These are phyloP conservation scores for Ciconia nigra DNA, from an alignment of 2,797 vertebrate species.

Conservation along the genomic window DNA sequence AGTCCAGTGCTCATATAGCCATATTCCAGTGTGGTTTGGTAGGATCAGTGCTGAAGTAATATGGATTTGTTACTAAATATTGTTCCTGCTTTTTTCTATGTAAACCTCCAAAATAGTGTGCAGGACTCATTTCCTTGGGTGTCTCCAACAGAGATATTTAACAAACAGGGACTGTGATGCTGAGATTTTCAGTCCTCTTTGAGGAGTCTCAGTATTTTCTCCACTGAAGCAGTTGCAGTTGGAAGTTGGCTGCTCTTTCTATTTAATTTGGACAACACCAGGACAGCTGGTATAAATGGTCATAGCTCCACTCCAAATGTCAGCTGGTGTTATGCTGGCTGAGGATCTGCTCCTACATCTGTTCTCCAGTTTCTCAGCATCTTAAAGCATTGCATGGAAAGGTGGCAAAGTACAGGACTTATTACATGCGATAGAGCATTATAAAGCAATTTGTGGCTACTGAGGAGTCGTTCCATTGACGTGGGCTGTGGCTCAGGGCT, in stretches of 20 bases:
- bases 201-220: background rate
- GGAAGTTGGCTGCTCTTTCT: background rate
- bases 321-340: background rate
- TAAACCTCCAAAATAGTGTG: background rate
- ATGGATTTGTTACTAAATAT: background rate
- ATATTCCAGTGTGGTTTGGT: background rate
- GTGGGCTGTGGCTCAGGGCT: slow-evolving; percentile 1
- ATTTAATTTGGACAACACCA: background rate
- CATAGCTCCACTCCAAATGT: background rate
- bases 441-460: background rate
- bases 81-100: background rate
- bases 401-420: slow-evolving; percentile 32
- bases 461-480: background rate
- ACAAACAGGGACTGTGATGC: background rate
- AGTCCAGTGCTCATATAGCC: background rate
- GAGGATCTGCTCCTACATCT: background rate
- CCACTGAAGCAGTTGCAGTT: background rate
- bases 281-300: background rate
- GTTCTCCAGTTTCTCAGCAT: background rate
- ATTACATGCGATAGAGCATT: background rate
- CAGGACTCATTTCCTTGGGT: background rate
- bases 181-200: background rate
- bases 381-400: background rate
- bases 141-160: background rate
- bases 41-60: background rate